Conservation (phyloP, 2,888 invertebrate genomes). For the Melieria crassipennis region DNA sequence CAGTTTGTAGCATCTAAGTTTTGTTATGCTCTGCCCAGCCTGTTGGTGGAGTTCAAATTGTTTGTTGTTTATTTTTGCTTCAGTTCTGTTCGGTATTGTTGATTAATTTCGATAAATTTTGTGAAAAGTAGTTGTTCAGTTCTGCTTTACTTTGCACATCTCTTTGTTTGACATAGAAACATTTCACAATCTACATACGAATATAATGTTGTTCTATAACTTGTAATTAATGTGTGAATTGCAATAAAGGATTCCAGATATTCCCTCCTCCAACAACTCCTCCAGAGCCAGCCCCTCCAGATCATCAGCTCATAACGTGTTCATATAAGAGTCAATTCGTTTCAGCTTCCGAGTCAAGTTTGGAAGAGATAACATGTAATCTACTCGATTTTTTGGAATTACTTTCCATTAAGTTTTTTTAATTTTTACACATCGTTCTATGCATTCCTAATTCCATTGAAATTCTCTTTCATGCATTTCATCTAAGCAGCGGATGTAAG, state of each 20-base stretch:
- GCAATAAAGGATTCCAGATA: conserved; percentile 76
- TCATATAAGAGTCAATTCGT: conserved; percentile 68
- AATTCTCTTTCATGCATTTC: conserved; percentile 56
- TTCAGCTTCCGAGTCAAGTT: conserved; percentile 72
- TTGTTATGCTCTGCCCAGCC: too few species aligned
- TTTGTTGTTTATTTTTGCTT: conserved; percentile 46
- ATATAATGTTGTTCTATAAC: too few species aligned
- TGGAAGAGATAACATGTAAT: conserved; percentile 75
- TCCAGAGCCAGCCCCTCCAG: conserved; percentile 85
- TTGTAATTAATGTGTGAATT: conserved; percentile 25
- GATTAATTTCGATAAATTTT: conserved; percentile 9
- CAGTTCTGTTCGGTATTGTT: conserved; percentile 47
- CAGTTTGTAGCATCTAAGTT: too few species aligned
- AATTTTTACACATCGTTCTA: conserved; percentile 35
- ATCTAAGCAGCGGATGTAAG: conserved; percentile 75
- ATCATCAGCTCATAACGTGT: conserved; percentile 74
- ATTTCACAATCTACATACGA: too few species aligned
- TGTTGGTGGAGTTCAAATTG: conserved; percentile 8
- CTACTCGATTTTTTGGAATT: conserved; percentile 41
- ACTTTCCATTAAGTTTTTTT: conserved; percentile 7
- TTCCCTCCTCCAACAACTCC: conserved; percentile 86
- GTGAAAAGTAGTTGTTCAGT: background rate
- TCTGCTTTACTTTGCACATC: too few species aligned
- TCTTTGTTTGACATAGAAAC: too few species aligned
- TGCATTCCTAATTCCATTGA: conserved; percentile 45